These are phyloP conservation scores for Oryctolagus cuniculus DNA, from an alignment of 2,113 vertebrate species.

Conservation along the genomic window mOryCun1.1 NC_091451.1:41565501-41566000, in stretches of 20 bases:
- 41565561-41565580: background rate
- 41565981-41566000: too few species aligned
- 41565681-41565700: background rate
- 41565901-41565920: background rate
- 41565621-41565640: background rate
- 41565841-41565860: background rate
- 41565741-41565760: fast-evolving
- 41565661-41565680: background rate
- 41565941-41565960: background rate
- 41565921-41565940: background rate
- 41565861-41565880: fast-evolving
- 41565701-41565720: background rate
- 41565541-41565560: fast-evolving
- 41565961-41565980: too few species aligned
- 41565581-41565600: background rate
- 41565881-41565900: background rate
- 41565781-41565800: background rate
- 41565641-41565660: background rate
- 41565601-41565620: background rate
- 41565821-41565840: fast-evolving
- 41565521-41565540: fast-evolving
- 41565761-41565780: background rate
- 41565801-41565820: fast-evolving
- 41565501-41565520: background rate
- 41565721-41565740: background rate